A percentile compares a stretch with the other conserved stretches of the same genome.
Evolutionary conservation across 2,797 vertebrate species (phyloP).

Genomic region (Phrynocephalus forsythii): DNA sequence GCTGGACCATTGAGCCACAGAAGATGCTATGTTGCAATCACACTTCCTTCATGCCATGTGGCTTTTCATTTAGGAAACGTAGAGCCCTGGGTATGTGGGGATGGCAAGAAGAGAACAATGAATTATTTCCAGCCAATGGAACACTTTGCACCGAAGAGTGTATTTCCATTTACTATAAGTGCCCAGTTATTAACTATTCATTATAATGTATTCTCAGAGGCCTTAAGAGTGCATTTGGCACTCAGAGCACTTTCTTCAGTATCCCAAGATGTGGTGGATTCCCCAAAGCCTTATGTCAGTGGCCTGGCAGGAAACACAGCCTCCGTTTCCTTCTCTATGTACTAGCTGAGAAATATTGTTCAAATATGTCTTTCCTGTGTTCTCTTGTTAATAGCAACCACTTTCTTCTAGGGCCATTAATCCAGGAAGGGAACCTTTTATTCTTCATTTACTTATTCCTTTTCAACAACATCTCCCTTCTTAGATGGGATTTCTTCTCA

Average conservation of each 20-base stretch:
- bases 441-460: not conserved
- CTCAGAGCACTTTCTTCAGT: conserved; percentile 42
- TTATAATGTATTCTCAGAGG: conserved; percentile 40
- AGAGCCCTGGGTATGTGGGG: conserved; percentile 47
- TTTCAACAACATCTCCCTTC: not conserved
- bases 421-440: not conserved
- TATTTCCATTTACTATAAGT: conserved; percentile 51
- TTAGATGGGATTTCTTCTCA: not conserved
- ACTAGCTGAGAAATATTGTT: conserved; percentile 10
- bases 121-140: not conserved
- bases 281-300: conserved; percentile 49
- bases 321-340: not conserved
- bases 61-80: conserved; percentile 8
- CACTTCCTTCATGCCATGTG: not conserved
- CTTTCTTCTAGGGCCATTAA: not conserved
- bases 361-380: not conserved
- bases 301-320: not conserved
- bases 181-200: conserved; percentile 48
- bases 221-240: conserved; percentile 33
- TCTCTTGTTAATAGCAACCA: not conserved
- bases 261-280: conserved; percentile 39
- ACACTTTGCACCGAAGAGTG: not conserved
- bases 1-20: too few relatives aligned
- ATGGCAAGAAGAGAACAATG: conserved; percentile 10
- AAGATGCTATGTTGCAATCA: not conserved